These are phyloP conservation scores for Vidua macroura DNA, from an alignment of 2,113 vertebrate species.

Conservation along the genomic window DNA sequence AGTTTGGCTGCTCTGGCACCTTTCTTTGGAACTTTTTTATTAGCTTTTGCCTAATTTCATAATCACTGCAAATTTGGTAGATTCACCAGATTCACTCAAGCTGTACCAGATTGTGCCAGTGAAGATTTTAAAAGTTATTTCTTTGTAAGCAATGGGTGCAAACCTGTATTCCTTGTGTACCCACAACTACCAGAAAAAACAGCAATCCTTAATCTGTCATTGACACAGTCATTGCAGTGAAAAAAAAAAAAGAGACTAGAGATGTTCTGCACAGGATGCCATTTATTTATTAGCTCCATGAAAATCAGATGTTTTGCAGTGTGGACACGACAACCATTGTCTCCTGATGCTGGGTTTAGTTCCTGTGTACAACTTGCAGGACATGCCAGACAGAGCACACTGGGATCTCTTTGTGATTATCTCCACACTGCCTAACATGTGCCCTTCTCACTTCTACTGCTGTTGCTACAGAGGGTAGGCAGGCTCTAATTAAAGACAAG, in stretches of 20 bases:
- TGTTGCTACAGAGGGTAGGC: constrained; percentile 22
- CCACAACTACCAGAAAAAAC: neutral
- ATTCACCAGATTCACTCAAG: neutral
- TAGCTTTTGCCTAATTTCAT: neutral
- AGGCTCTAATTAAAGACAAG: constrained; percentile 47
- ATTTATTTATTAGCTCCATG: neutral
- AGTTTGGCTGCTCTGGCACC: neutral
- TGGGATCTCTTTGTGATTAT: neutral
- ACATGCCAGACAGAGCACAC: neutral
- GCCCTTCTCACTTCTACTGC: neutral
- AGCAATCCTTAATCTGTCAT: neutral
- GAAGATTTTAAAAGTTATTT: neutral
- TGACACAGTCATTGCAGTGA: accelerated
- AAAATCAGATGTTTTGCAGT: neutral
- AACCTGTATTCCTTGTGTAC: neutral
- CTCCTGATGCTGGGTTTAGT: neutral
- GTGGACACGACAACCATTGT: too few species aligned
- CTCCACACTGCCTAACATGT: neutral
- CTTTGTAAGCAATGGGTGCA: neutral
- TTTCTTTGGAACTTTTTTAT: neutral
- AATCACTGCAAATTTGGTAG: too few species aligned
- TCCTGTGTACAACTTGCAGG: neutral
- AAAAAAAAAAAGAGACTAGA: neutral
- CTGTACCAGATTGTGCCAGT: neutral
- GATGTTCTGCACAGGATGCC: neutral